phyloP scores from a whole-genome alignment of 2,797 vertebrate genomes.

The Podarcis lilfordi region DNA sequence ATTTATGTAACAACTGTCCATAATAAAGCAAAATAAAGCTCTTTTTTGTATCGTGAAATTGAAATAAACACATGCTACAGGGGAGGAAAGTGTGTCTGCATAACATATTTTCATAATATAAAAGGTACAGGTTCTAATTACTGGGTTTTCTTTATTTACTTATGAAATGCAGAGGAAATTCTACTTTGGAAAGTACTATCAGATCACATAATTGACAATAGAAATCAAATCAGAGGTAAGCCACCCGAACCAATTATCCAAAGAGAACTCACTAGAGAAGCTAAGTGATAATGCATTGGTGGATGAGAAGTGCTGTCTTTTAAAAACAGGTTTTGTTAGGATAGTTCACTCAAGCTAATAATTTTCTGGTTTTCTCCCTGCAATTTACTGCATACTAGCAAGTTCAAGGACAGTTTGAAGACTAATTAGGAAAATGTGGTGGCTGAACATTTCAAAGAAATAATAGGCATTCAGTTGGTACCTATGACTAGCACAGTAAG shows the following conservation, averaged over 20 bases:
- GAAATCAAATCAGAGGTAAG: constrained; percentile 41
- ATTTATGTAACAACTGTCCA: constrained; percentile 70
- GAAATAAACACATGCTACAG: constrained; percentile 62
- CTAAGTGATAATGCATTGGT: constrained; percentile 28
- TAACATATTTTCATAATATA: constrained; percentile 20
- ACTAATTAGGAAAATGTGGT: constrained; percentile 30
- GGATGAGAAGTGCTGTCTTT: neutral
- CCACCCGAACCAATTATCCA: constrained; percentile 11
- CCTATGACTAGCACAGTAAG: constrained; percentile 41
- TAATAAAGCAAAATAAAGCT: constrained; percentile 69
- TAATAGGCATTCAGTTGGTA: constrained; percentile 53
- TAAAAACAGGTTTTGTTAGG: constrained; percentile 41
- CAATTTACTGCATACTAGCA: constrained; percentile 37
- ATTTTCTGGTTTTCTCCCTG: constrained; percentile 43
- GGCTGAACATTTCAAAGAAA: constrained; percentile 49
- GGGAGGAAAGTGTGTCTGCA: constrained; percentile 27
- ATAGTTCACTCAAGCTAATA: constrained; percentile 21
- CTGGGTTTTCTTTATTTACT: constrained; percentile 41
- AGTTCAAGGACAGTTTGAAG: constrained; percentile 49
- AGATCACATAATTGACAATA: constrained; percentile 44
- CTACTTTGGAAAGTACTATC: constrained; percentile 21
- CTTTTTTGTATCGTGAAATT: constrained; percentile 64
- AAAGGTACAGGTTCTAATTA: constrained; percentile 37
- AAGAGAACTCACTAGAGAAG: neutral
- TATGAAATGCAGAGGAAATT: constrained; percentile 42